These are phyloP conservation scores for Chelon auratus DNA, from an alignment of 2,797 vertebrate species.

Conservation along the genomic window DNA sequence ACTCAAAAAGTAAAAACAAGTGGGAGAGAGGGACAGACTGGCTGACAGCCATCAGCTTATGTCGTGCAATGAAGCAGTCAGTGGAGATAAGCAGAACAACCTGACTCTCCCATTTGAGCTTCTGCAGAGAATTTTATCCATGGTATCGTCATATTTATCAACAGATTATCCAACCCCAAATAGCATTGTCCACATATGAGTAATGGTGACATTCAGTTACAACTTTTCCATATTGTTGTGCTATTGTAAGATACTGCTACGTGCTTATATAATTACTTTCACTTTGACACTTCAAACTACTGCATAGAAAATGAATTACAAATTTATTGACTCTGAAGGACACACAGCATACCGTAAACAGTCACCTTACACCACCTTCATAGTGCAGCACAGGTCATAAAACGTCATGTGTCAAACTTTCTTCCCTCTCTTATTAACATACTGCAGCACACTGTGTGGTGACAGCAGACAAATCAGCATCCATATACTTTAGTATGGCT, in stretches of 20 bases:
- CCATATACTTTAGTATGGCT: background rate
- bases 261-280: background rate
- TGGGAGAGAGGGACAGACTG: background rate
- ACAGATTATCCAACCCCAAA: background rate
- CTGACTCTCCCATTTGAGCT: background rate
- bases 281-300: too few relatives aligned
- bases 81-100: background rate
- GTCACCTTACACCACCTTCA: background rate
- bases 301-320: background rate
- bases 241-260: background rate
- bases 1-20: background rate
- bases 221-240: background rate
- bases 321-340: background rate
- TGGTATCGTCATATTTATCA: background rate
- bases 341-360: background rate
- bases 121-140: background rate
- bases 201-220: background rate
- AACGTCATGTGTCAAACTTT: background rate
- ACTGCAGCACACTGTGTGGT: background rate
- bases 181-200: background rate
- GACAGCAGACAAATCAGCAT: background rate
- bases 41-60: background rate
- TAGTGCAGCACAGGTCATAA: slow-evolving; percentile 3
- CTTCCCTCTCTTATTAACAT: background rate
- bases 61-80: background rate